These are phyloP conservation scores for Sinohyriopsis cumingii DNA, from an alignment of 2,888 invertebrate species.

Conservation along the genomic window DNA sequence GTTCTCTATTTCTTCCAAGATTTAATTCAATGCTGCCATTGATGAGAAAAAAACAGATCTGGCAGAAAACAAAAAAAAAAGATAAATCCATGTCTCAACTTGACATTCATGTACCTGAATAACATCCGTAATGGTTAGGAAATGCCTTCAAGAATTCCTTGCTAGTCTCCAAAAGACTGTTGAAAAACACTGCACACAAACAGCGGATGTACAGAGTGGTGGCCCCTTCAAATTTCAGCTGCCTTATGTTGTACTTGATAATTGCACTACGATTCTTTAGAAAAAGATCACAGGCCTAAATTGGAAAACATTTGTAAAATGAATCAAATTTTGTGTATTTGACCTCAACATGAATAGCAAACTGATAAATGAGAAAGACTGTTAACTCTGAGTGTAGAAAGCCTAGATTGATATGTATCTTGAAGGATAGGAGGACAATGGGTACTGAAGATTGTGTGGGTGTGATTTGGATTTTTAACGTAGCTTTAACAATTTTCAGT, in stretches of 20 bases:
- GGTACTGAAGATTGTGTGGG: too few species aligned
- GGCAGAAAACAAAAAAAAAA: too few species aligned
- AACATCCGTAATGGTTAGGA: constrained; percentile 82
- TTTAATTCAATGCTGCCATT: too few species aligned
- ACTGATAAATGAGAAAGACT: too few species aligned
- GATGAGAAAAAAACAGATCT: too few species aligned
- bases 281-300: constrained; percentile 86
- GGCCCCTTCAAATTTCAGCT: constrained; percentile 80
- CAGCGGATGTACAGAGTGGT: constrained; percentile 86
- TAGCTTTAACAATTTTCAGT: too few species aligned
- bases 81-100: too few species aligned
- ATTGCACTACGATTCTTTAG: constrained; percentile 86
- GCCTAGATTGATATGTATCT: too few species aligned
- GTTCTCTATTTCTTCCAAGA: too few species aligned
- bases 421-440: too few species aligned
- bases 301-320: constrained; percentile 1
- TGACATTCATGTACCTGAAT: constrained; percentile 76
- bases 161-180: constrained; percentile 84
- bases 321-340: neutral
- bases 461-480: too few species aligned
- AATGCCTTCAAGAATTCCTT: constrained; percentile 87
- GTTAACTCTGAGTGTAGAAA: too few species aligned
- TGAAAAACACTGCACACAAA: constrained; percentile 88
- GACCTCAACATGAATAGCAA: neutral
- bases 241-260: constrained; percentile 85